Evolutionary conservation across 2,113 vertebrate species (phyloP).

Genomic region (Megalops atlanticus): DNA sequence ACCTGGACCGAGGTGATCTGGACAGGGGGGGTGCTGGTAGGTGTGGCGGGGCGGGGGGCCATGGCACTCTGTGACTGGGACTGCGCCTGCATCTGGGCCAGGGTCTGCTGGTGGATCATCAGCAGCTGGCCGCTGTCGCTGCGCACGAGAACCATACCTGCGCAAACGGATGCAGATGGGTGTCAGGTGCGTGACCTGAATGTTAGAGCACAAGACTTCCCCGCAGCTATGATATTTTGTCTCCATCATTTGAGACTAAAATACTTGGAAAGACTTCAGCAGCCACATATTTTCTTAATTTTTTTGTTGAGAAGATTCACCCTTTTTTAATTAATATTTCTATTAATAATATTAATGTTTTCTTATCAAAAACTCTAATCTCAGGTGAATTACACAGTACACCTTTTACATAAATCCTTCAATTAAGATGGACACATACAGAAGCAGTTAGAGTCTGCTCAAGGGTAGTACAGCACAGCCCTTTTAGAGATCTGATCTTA

Average conservation of each 20-base stretch:
- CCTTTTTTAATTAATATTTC: too few relatives aligned
- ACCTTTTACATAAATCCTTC: too few relatives aligned
- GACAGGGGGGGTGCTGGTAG: slow-evolving; percentile 86
- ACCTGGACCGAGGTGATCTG: slow-evolving; percentile 91
- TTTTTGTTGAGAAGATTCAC: too few relatives aligned
- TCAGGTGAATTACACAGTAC: too few relatives aligned
- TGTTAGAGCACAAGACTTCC: neutral
- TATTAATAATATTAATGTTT: too few relatives aligned
- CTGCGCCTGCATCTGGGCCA: slow-evolving; percentile 94
- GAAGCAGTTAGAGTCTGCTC: too few relatives aligned
- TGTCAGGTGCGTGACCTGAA: slow-evolving; percentile 16
- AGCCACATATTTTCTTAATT: too few relatives aligned
- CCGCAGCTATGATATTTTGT: too few relatives aligned
- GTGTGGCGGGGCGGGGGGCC: slow-evolving; percentile 83
- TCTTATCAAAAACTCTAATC: too few relatives aligned
- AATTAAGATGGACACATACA: too few relatives aligned
- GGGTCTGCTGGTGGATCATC: slow-evolving; percentile 90
- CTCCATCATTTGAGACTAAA: too few relatives aligned
- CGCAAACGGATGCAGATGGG: slow-evolving; percentile 5
- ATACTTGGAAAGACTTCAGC: too few relatives aligned
- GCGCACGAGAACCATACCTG: slow-evolving; percentile 93
- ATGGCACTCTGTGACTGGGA: slow-evolving; percentile 87
- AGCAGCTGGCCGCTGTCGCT: slow-evolving; percentile 90
- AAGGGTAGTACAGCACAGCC: neutral
- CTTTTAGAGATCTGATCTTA: neutral